Evolutionary conservation across 2,113 vertebrate genomes (phyloP), one percentile per base, ranked within the genome.

Genomic region (Stigmatopora nigra): DNA sequence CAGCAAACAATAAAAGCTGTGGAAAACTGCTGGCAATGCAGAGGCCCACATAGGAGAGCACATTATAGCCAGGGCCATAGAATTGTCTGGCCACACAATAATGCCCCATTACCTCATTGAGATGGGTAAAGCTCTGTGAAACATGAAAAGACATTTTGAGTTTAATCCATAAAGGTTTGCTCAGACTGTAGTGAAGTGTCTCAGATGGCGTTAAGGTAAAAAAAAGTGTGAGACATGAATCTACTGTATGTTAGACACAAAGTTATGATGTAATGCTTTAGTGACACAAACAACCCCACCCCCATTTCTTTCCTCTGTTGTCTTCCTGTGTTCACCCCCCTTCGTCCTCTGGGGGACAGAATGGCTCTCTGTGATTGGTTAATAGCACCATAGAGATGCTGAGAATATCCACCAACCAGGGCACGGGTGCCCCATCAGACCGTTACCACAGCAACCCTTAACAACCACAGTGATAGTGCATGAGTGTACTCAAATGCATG

Each of bases 401-500:
- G 87, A 88, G 82, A 89, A 89, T 89, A 90, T 88, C 84, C 86
- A 84, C 88, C 88, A 90, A 90, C 81, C 87, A 90, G 82, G 79
- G 84, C 63, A 73, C 44, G 56, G 84, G 83, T 83, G 75, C 82
- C 86, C 82, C 84, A 82, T 84, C 70, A 81, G 78, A 86, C 44
- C 60, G 86, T 91, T 89, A 77, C 89, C 88, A 88, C 83, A 85
- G 88, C 84, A 91, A 91, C 90, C 77, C 68, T 70, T 83, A 76
- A 84, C 87, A 89, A 85, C 84, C 79, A 85, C 72, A 45, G 70
- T 4, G 69, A 76, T 72, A 36, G 60, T 74, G 73, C 49, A 47
- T 63, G 64, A 63, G 59, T 63, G 38, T 31, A 22, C 45, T 44
- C 10, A 12, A n/a, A 44, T 67, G 44, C 22, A 49, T 45, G 47